Evolutionary conservation across 2,113 vertebrate species (phyloP), one percentile per base, ranked within the genome.

Genomic region (Percopsis transmontana): DNA sequence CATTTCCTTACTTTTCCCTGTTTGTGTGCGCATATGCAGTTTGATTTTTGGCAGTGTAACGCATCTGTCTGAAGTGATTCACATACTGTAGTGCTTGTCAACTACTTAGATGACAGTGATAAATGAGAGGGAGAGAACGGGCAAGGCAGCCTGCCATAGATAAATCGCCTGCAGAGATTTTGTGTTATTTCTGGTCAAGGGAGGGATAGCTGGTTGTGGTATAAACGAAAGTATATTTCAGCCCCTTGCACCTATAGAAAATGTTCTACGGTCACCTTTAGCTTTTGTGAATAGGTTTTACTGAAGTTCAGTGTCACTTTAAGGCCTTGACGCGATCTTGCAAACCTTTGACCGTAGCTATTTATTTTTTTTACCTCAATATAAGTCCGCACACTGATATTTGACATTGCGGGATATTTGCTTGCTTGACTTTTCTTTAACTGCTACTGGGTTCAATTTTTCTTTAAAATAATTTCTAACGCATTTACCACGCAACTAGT

Each of bases 31-130:
- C 11, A 24, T 54, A 42, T 65, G 63, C 48, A 62, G 47, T 50
- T 45, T 62, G 47, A 74, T 55, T 74, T 68, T 81, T 68, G 80
- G 80, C 86, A 68, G 47, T 48, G 60, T 70, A 73, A 80, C 66
- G 70, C 78, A 78, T 79, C 80, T 77, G 79, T 83, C 77, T 58
- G 48, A 79, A 71, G 85, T 87, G 81, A 88, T 90, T 83, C 86
- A 87, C 85, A 83, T 68, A 82, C 78, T 68, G 78, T 41, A 53
- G 50, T 48, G 9, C 76, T 74, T 82, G 81, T 85, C 84, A 81
- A 21, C 70, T 40, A 69, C 70, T 72, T 48, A 53, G 86, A 44
- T 44, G 57, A 85, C 72, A 83, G 62, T 83, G 88, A 89, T 85
- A 68, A 82, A 89, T 58, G 81, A 82, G 69, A 41, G 40, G 48